phyloP scores from a whole-genome alignment of 2,888 invertebrate species.

The Melipona bicolor region DNA sequence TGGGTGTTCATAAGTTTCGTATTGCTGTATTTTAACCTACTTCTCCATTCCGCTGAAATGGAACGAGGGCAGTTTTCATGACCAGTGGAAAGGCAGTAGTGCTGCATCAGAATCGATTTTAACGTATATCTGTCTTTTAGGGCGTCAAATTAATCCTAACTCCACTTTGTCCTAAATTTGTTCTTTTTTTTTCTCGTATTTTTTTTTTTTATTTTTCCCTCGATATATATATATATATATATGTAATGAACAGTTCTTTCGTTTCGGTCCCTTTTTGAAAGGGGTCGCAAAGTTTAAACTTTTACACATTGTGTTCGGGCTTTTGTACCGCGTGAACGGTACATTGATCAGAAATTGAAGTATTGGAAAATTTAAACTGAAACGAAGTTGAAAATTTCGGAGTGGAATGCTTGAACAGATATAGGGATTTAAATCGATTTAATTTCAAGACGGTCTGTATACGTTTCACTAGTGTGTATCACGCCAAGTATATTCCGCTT shows the following conservation, averaged over 20 bases:
- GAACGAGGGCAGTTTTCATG: constrained; percentile 72
- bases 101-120: constrained; percentile 72
- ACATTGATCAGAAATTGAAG: neutral
- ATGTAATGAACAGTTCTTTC: neutral
- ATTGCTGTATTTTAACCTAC: constrained; percentile 71
- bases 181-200: neutral
- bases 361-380: neutral
- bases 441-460: neutral
- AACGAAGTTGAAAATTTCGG: neutral
- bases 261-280: neutral
- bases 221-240: too few species aligned
- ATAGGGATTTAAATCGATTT: neutral
- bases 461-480: neutral
- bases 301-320: neutral
- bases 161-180: constrained; percentile 35
- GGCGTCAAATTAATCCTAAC: constrained; percentile 60
- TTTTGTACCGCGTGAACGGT: neutral
- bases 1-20: constrained; percentile 67
- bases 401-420: neutral
- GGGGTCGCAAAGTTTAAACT: neutral
- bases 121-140: constrained; percentile 55
- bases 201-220: neutral
- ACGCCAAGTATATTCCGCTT: neutral
- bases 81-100: constrained; percentile 54
- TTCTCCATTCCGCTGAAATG: constrained; percentile 65